phyloP scores from a whole-genome alignment of 2,888 invertebrate genomes.

The Coelopa pilipes region DNA sequence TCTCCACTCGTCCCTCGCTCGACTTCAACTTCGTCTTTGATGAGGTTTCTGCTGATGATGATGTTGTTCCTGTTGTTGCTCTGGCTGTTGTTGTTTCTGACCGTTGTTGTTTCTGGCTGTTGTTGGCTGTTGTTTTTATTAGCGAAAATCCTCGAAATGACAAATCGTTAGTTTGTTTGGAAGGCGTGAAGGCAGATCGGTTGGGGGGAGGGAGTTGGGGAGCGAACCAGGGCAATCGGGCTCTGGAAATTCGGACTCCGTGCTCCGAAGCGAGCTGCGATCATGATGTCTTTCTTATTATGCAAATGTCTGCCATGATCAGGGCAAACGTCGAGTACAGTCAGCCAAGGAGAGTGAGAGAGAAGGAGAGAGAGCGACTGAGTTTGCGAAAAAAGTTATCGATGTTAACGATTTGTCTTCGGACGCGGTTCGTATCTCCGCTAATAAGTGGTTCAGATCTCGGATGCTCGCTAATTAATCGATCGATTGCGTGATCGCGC shows the following conservation, averaged over 20 bases:
- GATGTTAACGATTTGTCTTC: neutral
- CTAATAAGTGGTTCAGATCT: conserved; percentile 12
- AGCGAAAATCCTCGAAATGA: conserved; percentile 33
- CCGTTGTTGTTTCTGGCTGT: neutral
- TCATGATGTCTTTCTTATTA: conserved; percentile 36
- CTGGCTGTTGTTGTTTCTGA: neutral
- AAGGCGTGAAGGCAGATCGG: no score
- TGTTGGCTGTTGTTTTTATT: neutral
- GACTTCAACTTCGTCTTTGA: no score
- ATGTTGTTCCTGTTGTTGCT: neutral
- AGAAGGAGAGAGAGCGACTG: neutral
- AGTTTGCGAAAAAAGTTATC: neutral
- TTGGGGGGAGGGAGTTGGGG: no score
- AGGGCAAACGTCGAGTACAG: neutral
- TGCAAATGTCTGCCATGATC: conserved; percentile 17
- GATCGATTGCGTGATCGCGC: conserved; percentile 12
- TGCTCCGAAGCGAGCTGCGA: neutral
- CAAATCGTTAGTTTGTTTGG: conserved; percentile 32
- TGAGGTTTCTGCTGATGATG: no score
- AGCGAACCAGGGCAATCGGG: neutral
- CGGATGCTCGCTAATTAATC: conserved; percentile 27
- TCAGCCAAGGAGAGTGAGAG: neutral
- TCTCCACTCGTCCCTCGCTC: no score
- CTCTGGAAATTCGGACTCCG: conserved; percentile 3
- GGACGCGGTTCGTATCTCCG: neutral